A percentile compares a stretch with the other conserved stretches of the same genome.
Conservation (phyloP, 2,888 invertebrate species). For the Lycophotia porphyrea region DNA sequence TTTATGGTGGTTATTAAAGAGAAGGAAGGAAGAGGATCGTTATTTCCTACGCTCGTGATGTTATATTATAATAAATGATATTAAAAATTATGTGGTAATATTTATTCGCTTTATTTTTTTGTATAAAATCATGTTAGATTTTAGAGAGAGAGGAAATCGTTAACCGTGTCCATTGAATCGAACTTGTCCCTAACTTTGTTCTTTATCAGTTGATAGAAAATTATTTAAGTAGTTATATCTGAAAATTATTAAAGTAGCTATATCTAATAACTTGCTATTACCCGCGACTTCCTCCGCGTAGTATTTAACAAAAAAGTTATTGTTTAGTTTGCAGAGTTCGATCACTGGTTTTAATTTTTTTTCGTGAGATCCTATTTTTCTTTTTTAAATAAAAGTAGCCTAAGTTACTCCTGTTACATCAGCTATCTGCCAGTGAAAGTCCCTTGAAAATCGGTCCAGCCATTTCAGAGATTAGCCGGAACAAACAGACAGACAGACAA, state of each 20-base stretch:
- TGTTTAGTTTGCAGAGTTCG: too few species aligned
- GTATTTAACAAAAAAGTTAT: too few species aligned
- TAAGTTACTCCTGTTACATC: too few species aligned
- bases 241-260: not conserved
- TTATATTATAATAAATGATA: conserved; percentile 53
- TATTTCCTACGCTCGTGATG: conserved; percentile 58
- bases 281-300: too few species aligned
- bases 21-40: conserved; percentile 64
- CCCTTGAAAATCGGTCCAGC: too few species aligned
- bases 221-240: not conserved
- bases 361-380: too few species aligned
- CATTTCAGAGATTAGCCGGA: too few species aligned
- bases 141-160: conserved; percentile 53
- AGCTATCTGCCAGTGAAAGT: too few species aligned
- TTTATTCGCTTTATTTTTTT: conserved; percentile 39
- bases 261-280: too few species aligned
- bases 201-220: not conserved
- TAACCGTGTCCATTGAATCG: conserved; percentile 13
- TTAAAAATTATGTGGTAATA: conserved; percentile 44
- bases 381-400: too few species aligned
- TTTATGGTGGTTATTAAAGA: conserved; percentile 61
- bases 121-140: conserved; percentile 29
- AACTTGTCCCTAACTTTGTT: not conserved
- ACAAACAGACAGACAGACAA: too few species aligned
- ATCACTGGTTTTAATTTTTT: too few species aligned